Conservation (phyloP, 2,113 vertebrate genomes). For the Euleptes europaea region DNA sequence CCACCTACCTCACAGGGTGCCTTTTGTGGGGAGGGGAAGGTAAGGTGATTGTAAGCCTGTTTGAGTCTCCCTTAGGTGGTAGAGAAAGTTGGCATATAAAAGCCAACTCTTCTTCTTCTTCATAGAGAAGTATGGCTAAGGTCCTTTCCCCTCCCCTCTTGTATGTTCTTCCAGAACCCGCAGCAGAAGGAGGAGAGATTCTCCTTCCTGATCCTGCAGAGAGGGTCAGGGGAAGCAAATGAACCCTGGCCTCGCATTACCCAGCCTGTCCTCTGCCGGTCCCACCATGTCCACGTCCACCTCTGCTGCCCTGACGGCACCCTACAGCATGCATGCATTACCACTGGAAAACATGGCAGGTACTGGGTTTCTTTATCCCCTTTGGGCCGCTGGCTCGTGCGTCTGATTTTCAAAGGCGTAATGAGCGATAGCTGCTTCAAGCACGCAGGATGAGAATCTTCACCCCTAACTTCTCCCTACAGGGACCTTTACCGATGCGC, state of each 20-base stretch:
- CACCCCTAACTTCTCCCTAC: not conserved
- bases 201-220: constrained; percentile 81
- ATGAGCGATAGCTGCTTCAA: not conserved
- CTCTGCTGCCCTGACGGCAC: constrained; percentile 79
- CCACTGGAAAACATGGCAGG: constrained; percentile 79
- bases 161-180: constrained; percentile 65
- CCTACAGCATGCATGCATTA: constrained; percentile 79
- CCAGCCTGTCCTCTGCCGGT: constrained; percentile 73
- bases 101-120: too few species aligned
- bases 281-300: constrained; percentile 83
- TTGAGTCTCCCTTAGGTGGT: too few species aligned
- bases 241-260: constrained; percentile 79
- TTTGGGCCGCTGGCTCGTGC: not conserved
- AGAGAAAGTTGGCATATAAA: too few species aligned
- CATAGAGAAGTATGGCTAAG: too few species aligned
- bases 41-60: too few species aligned
- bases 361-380: constrained; percentile 34
- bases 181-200: constrained; percentile 77
- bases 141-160: too few species aligned
- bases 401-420: too few species aligned
- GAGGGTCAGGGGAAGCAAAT: constrained; percentile 11
- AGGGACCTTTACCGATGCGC: constrained; percentile 89
- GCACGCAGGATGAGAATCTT: not conserved
- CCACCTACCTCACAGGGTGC: too few species aligned
- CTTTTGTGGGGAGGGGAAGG: too few species aligned